These are phyloP conservation scores for Pyrocephalus nanus DNA, from an alignment of 2,797 vertebrate genomes.

Conservation along the genomic window DNA sequence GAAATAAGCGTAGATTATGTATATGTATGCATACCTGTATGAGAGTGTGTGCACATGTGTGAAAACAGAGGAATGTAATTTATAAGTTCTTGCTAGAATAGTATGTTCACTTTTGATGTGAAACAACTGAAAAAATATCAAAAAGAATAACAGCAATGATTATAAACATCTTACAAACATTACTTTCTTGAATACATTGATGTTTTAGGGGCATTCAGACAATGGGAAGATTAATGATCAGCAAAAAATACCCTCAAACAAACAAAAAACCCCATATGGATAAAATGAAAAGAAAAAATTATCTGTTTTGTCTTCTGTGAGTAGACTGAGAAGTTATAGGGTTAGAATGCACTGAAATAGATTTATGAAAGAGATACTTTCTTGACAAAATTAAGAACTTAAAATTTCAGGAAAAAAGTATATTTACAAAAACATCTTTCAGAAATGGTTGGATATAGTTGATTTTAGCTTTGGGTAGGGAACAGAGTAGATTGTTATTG, in stretches of 20 bases:
- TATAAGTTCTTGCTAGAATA: background rate
- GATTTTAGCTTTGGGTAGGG: background rate
- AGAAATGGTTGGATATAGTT: background rate
- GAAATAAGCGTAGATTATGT: background rate
- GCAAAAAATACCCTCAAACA: background rate
- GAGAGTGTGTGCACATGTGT: no score
- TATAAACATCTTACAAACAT: background rate
- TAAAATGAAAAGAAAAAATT: background rate
- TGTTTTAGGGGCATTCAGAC: background rate
- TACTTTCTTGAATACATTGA: background rate
- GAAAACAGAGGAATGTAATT: background rate
- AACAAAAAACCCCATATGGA: background rate
- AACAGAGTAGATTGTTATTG: fast-evolving
- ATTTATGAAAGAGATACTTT: background rate
- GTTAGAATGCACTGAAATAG: background rate
- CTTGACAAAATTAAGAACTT: background rate
- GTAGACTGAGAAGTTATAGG: background rate
- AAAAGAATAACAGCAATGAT: background rate
- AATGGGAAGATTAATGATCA: background rate
- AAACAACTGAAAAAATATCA: background rate
- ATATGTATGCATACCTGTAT: background rate
- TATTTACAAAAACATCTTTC: background rate
- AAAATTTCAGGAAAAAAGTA: background rate
- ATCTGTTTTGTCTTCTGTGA: no score
- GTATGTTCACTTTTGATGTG: background rate